Base-by-base conservation (phyloP, 2,888 invertebrate genomes). In the Caenorhabditis sp. region DNA sequence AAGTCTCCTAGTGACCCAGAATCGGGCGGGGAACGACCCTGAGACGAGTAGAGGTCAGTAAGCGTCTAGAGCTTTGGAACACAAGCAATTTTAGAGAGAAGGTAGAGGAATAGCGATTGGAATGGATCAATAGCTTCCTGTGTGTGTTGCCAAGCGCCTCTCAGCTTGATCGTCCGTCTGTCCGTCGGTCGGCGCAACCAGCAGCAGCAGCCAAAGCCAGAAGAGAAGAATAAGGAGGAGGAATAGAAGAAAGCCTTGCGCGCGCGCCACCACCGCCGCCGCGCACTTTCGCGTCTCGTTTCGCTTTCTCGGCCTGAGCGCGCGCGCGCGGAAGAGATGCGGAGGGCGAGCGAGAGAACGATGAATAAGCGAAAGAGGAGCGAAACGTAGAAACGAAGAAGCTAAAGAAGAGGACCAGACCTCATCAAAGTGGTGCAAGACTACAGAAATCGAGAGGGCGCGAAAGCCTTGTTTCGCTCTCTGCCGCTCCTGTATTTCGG, bases 1-100 rank as follows among this genome's bases (percentile, higher is more conserved):
- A 65, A 65, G 65, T 65, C 45, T 65, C 65, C 55, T 46, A 65
- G 26, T 65, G 65, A 65, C 65, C 65, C 65, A 65, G 41, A 41
- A 41, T n/a, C n/a, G n/a, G n/a, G n/a, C 15, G 41, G 15, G 41
- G 9, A 20, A 41, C 20, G 41, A 41, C 41, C 41, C 17, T 17
- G 5, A 41, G n/a, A n/a, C 4, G 13, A 37, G 13, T 13, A n/a
- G 8, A 37, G 37, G 37, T 6, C 4, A 9, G 20, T 17, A n/a
- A n/a, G n/a, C n/a, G n/a, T n/a, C n/a, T n/a, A n/a, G n/a, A n/a
- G n/a, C n/a, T n/a, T n/a, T n/a, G n/a, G n/a, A n/a, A n/a, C n/a
- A n/a, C n/a, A n/a, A n/a, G n/a, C n/a, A n/a, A n/a, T n/a, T n/a
- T n/a, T n/a, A n/a, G n/a, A n/a, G n/a, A n/a, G 17, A 27, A 45